A percentile compares a stretch with the other conserved stretches of the same genome.
These are phyloP conservation scores for Takifugu ocellatus DNA, from an alignment of 2,797 vertebrate species.

Conservation along the genomic window DNA sequence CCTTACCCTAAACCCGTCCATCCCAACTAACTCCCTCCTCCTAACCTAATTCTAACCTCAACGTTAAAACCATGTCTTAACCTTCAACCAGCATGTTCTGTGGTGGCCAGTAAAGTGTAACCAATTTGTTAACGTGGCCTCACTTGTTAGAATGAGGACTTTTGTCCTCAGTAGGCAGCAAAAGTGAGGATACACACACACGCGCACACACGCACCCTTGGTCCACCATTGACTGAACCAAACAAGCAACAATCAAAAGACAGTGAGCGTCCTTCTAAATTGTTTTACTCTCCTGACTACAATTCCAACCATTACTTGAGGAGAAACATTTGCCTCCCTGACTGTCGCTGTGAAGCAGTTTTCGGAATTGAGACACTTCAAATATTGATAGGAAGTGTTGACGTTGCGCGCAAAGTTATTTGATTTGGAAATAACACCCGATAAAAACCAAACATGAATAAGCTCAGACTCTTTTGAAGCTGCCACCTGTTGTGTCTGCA, in stretches of 20 bases:
- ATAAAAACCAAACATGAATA: slow-evolving; percentile 14
- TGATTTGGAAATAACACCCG: slow-evolving; percentile 22
- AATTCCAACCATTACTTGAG: slow-evolving; percentile 54
- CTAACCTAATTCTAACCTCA: no score
- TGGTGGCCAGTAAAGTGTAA: no score
- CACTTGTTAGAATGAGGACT: no score
- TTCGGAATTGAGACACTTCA: slow-evolving; percentile 30
- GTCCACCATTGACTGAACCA: slow-evolving; percentile 28
- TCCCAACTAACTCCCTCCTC: no score
- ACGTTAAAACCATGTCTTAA: no score
- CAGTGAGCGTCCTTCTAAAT: slow-evolving; percentile 47
- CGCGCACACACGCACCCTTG: no score
- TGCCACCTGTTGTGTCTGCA: slow-evolving; percentile 29
- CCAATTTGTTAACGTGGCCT: no score
- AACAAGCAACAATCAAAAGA: slow-evolving; percentile 32
- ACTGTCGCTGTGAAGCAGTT: slow-evolving; percentile 25
- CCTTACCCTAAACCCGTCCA: no score
- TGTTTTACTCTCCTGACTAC: slow-evolving; percentile 46
- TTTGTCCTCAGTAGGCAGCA: background rate
- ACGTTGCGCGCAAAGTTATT: slow-evolving; percentile 31
- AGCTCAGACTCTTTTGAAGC: slow-evolving; percentile 5
- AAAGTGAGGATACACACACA: no score
- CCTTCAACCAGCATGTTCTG: no score
- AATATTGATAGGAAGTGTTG: slow-evolving; percentile 48
- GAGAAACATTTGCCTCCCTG: slow-evolving; percentile 33